Evolutionary conservation across 2,797 vertebrate genomes (phyloP).

Genomic region (Tenualosa thibaudeaui): DNA sequence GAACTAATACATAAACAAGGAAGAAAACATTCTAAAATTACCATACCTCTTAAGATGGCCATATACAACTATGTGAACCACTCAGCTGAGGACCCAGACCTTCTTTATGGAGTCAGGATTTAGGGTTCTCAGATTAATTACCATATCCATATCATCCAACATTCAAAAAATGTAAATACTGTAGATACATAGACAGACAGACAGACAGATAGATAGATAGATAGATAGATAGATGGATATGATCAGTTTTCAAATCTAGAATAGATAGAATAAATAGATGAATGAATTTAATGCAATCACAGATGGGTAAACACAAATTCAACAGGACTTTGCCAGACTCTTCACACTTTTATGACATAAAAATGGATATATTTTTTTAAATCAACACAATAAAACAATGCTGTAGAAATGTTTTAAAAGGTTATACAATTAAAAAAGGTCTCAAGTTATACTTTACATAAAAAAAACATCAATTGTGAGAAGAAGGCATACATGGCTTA

Average conservation of each 20-base stretch:
- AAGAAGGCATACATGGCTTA: slow-evolving; percentile 15
- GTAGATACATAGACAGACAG: no score
- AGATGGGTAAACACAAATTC: not conserved
- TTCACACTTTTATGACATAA: not conserved
- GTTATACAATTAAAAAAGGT: not conserved
- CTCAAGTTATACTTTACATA: not conserved
- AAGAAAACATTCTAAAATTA: slow-evolving; percentile 30
- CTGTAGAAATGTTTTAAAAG: slow-evolving; percentile 16
- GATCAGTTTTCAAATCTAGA: not conserved
- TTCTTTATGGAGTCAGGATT: no score
- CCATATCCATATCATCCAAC: not conserved
- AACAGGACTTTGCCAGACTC: not conserved
- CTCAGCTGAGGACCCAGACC: not conserved
- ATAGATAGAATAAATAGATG: not conserved
- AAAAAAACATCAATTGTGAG: not conserved
- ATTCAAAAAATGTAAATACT: no score
- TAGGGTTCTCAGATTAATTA: not conserved
- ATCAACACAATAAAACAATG: not conserved
- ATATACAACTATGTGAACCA: not conserved
- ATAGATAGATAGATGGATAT: no score
- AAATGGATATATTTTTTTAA: not conserved
- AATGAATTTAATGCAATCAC: not conserved
- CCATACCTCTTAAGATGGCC: slow-evolving; percentile 2
- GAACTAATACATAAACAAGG: slow-evolving; percentile 36
- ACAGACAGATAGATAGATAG: no score